Evolutionary conservation across 2,888 invertebrate species (phyloP).

Genomic region (Tethea ocularis): DNA sequence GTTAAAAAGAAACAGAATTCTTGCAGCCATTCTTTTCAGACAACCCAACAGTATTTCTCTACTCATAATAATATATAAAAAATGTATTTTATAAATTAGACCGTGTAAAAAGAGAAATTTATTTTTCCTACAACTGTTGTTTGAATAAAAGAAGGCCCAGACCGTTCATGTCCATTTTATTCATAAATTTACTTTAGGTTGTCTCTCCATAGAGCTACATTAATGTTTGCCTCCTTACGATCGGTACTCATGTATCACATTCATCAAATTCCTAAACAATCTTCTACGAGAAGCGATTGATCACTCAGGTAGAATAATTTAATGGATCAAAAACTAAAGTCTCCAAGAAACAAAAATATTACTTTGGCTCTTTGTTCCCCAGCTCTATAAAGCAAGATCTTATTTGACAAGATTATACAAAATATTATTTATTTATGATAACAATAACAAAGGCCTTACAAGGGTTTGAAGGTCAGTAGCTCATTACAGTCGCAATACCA

Average conservation of each 20-base stretch:
- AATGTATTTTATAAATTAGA: too few species aligned
- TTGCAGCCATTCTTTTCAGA: too few species aligned
- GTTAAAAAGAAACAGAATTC: too few species aligned
- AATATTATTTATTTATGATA: conserved; percentile 2
- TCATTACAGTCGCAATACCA: conserved; percentile 16
- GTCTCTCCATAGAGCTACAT: not conserved
- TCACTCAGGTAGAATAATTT: not conserved
- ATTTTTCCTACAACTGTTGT: not conserved
- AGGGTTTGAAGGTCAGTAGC: not conserved
- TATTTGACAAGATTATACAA: not conserved
- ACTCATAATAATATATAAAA: too few species aligned
- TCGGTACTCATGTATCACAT: not conserved
- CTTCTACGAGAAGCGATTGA: not conserved
- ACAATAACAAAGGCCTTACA: not conserved
- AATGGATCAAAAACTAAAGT: not conserved
- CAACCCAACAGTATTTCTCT: too few species aligned
- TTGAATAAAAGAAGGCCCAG: not conserved
- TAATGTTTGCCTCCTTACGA: not conserved
- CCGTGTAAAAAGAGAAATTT: not conserved
- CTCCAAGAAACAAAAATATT: not conserved
- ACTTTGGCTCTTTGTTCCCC: not conserved
- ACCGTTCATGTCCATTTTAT: not conserved
- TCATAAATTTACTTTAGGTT: not conserved
- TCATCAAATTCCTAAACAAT: not conserved
- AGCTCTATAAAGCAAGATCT: not conserved